Evolutionary conservation across 2,888 invertebrate genomes (phyloP), one percentile per base, ranked within the genome.

Genomic region (Chesias legatella): DNA sequence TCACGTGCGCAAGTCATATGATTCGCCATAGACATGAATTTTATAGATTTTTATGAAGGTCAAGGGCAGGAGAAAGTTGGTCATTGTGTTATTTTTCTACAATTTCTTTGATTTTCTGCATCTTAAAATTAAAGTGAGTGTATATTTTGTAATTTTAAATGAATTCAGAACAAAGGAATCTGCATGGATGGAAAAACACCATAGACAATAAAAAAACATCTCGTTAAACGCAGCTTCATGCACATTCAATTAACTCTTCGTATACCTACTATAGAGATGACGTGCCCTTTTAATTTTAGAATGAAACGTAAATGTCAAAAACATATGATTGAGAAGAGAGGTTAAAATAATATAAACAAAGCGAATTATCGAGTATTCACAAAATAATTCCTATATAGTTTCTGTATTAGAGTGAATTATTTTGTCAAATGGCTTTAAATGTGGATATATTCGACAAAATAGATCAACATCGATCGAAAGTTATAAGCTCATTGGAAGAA

Each of bases 1-100:
- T 83, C 84, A 84, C 82, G 81, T 85, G 83, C 70, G 55, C 71
- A 74, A 82, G 80, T 86, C 86, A 86, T 84, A 85, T 86, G 86
- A 85, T 84, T 74, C 34, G 40, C 56, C 80, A 84, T 73, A 84
- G 82, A 83, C 76, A 5, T 67, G 70, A 7, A 33, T 27, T 31
- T 52, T 62, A 56, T 55, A 11, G 50, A 49, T 31, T 49, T 57
- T 56, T 59, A 36, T 10, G 52, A 65, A 69, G 68, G 60, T 75
- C 76, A 75, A 74, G 70, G 71, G 60, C 52, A 54, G 40, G 26
- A 25, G 49, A 52, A 45, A 40, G 11, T 38, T n/a, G n/a, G n/a
- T n/a, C n/a, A n/a, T n/a, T n/a, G n/a, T n/a, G n/a, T n/a, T n/a
- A n/a, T n/a, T n/a, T n/a, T n/a, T n/a, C n/a, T n/a, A n/a, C n/a